phyloP scores from a whole-genome alignment of 2,797 vertebrate genomes.

The Xiphorhynchus erythropygius region DNA sequence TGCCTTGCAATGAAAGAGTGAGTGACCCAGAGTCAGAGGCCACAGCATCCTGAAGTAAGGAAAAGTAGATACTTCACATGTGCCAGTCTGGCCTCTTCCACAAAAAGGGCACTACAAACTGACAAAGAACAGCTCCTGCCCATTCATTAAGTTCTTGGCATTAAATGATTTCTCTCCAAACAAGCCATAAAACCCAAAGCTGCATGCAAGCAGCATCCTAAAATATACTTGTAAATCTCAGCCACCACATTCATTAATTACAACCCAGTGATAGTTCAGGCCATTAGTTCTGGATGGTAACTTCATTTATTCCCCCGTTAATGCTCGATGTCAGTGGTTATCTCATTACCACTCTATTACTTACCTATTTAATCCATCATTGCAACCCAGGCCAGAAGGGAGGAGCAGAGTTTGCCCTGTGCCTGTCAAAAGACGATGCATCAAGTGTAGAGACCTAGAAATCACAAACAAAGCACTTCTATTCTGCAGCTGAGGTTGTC shows the following conservation, averaged over 20 bases:
- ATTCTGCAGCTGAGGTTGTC: neutral
- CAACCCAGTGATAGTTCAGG: constrained; percentile 54
- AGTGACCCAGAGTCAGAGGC: neutral
- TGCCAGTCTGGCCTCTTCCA: neutral
- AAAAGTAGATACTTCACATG: neutral
- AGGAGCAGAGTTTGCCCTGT: neutral
- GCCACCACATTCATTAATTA: constrained; percentile 74
- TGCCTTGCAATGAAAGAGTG: neutral
- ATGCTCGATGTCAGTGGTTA: constrained; percentile 72
- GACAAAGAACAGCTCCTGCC: constrained; percentile 8
- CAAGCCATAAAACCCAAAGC: constrained; percentile 64
- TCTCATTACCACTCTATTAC: constrained; percentile 75
- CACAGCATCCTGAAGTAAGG: neutral
- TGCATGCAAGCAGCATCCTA: constrained; percentile 63
- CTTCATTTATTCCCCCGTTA: constrained; percentile 76
- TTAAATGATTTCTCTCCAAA: constrained; percentile 65
- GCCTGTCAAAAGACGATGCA: neutral
- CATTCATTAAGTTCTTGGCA: constrained; percentile 35
- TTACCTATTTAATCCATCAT: constrained; percentile 61
- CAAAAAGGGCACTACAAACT: neutral
- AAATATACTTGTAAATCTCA: constrained; percentile 75
- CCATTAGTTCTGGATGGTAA: constrained; percentile 77
- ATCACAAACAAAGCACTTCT: constrained; percentile 25
- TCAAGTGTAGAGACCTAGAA: neutral
- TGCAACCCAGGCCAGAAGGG: neutral